Conservation (phyloP, 2,797 vertebrate genomes). For the Rachycentron canadum region DNA sequence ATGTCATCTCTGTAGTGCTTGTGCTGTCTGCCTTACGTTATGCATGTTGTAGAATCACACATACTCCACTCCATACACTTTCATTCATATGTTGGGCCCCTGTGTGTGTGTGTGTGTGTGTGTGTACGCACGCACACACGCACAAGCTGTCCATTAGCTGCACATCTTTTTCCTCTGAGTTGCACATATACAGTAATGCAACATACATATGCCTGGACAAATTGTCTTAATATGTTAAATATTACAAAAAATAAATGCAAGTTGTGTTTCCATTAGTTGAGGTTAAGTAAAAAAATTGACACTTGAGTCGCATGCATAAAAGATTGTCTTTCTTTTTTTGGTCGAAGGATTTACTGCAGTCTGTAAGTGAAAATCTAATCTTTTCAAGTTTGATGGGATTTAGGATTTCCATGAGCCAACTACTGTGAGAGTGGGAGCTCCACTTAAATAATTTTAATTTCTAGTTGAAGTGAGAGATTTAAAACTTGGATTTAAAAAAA, state of each 20-base stretch:
- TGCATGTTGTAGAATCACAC: conserved; percentile 27
- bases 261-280: neutral
- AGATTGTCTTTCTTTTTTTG: neutral
- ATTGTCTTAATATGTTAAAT: neutral
- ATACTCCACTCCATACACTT: conserved; percentile 14
- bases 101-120: neutral
- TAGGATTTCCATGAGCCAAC: neutral
- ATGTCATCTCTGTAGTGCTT: conserved; percentile 24
- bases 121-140: neutral
- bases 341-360: no score
- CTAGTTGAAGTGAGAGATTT: neutral
- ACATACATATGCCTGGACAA: neutral
- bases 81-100: conserved; percentile 25
- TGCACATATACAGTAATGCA: neutral
- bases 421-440: neutral
- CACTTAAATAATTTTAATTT: neutral
- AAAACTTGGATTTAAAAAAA: neutral
- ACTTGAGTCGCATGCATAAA: neutral
- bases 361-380: neutral
- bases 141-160: neutral
- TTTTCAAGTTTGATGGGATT: neutral
- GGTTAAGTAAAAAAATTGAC: neutral
- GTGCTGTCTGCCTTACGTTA: conserved; percentile 13
- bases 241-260: neutral
- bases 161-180: neutral